Evolutionary conservation across 2,113 vertebrate genomes (phyloP).

Genomic region (Andinoacara biseriatus): DNA sequence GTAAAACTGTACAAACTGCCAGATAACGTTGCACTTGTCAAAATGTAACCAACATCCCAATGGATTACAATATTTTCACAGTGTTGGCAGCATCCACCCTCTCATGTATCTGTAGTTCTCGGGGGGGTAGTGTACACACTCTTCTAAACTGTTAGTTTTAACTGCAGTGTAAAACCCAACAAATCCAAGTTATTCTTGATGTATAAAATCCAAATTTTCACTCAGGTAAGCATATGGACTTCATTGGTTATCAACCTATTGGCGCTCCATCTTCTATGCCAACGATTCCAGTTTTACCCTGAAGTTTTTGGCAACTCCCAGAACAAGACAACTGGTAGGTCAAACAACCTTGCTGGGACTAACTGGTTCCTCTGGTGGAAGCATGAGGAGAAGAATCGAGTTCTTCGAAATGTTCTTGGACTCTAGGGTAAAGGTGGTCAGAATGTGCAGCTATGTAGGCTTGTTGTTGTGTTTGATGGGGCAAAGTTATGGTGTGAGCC

Average conservation of each 20-base stretch:
- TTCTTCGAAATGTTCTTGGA: background rate
- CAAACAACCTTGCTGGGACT: background rate
- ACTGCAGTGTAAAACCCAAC: background rate
- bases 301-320: background rate
- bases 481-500: background rate
- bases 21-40: slow-evolving; percentile 24
- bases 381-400: background rate
- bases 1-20: slow-evolving; percentile 10
- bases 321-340: accelerated
- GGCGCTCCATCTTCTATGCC: too few species aligned
- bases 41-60: slow-evolving; percentile 2
- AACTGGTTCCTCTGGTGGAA: background rate
- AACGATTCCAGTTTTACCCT: background rate
- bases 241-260: background rate
- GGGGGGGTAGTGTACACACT: background rate
- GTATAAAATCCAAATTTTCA: background rate
- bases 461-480: background rate
- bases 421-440: background rate
- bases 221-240: background rate
- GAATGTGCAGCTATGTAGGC: background rate
- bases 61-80: background rate
- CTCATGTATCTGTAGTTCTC: background rate
- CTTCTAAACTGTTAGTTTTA: background rate
- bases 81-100: background rate
- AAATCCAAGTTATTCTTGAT: background rate